Evolutionary conservation across 1,140 invertebrate species (phyloP), one percentile per base, ranked within the genome.

Genomic region (Zaprionus nigranus): DNA sequence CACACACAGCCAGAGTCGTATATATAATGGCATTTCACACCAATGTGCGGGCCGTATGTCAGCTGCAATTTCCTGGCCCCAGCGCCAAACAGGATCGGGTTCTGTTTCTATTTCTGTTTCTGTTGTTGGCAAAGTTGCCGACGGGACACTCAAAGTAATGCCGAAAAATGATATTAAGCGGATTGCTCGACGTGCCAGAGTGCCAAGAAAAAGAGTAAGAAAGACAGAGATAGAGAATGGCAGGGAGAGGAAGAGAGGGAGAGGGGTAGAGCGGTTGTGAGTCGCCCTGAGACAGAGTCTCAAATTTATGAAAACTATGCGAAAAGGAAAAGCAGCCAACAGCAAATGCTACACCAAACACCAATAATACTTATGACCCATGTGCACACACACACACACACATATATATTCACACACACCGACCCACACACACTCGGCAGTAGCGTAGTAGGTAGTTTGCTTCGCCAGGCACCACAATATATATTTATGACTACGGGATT

Each of bases 91-190:
- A 61, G 71, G 38, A 74, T 69, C 71, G 28, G n/a, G 53, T 34
- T 34, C 30, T 56, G 51, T 43, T 36, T 17, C 40, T 46, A 22
- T 40, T 15, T 11, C 30, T 34, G 49, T 13, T 6, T 7, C 40
- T 36, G 49, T 38, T 64, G 46, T 63, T 53, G 61, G 61, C 36
- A n/a, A 53, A 56, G 24, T 65, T 65, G 62, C 62, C 17, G 36
- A 69, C 56, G 65, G 43, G 63, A 69, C 66, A 78, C 80, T 87
- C 80, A 56, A 75, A 82, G 80, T 87, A 88, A 87, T 87, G 84
- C 83, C 83, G 46, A 87, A 87, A 87, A 87, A 87, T 87, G 72
- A 88, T 87, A 88, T 87, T 87, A 87, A 87, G 83, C 83, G 84
- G 83, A 87, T 87, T 87, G 71, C 56, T 22, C 49, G 63, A 53